These are phyloP conservation scores for Origma solitaria DNA, from an alignment of 2,113 vertebrate genomes.

Conservation along the genomic window DNA sequence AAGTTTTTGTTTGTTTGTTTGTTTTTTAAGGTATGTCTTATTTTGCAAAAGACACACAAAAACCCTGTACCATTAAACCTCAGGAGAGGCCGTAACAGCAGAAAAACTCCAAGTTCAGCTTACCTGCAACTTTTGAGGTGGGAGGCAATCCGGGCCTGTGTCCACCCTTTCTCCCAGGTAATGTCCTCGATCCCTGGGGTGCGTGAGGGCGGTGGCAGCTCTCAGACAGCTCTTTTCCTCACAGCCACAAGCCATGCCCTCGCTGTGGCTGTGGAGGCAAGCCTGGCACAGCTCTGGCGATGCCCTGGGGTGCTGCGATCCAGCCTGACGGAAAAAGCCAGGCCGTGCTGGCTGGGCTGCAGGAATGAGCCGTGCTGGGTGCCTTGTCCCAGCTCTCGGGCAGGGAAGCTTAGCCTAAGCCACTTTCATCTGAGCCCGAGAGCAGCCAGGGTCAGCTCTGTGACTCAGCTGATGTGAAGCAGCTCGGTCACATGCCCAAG, in stretches of 20 bases:
- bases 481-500: not conserved
- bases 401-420: not conserved
- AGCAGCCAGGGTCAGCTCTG: not conserved
- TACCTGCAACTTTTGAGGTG: not conserved
- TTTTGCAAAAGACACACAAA: not conserved
- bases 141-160: not conserved
- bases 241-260: not conserved
- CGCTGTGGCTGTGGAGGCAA: not conserved
- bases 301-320: not conserved
- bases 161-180: fast-evolving
- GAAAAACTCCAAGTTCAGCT: not conserved
- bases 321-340: not conserved
- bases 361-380: not conserved
- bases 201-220: not conserved
- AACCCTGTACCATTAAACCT: not conserved
- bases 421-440: not conserved
- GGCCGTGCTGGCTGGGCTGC: not conserved
- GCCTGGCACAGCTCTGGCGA: not conserved
- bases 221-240: not conserved
- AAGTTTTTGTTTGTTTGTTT: not conserved
- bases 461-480: not conserved
- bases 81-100: not conserved
- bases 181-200: not conserved
- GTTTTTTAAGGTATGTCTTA: not conserved
- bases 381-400: not conserved